A percentile compares a stretch with the other conserved stretches of the same genome.
Evolutionary conservation across 2,797 vertebrate species (phyloP).

Genomic region (Chelonia mydas): DNA sequence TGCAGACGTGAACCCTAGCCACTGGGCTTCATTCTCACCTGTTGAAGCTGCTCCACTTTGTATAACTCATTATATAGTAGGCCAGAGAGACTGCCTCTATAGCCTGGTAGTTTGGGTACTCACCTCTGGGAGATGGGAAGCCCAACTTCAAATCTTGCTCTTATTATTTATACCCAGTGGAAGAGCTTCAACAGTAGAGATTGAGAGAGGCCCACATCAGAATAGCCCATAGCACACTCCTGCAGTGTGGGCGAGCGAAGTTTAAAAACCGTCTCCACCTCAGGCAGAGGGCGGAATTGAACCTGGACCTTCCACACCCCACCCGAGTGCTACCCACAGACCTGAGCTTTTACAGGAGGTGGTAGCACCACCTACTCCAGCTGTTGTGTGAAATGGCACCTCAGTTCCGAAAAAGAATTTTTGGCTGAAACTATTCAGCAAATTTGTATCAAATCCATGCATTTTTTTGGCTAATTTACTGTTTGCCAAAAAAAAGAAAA

Average conservation of each 20-base stretch:
- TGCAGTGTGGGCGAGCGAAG: neutral
- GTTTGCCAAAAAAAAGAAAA: neutral
- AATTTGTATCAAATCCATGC: too few relatives aligned
- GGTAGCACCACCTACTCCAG: neutral
- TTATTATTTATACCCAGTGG: neutral
- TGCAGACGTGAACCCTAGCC: neutral
- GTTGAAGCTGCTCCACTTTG: too few relatives aligned
- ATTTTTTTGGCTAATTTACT: neutral
- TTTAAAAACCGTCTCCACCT: neutral
- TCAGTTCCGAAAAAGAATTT: neutral
- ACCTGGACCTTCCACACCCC: neutral
- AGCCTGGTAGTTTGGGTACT: too few relatives aligned
- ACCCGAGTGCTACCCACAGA: neutral
- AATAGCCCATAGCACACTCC: neutral
- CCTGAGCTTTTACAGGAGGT: neutral
- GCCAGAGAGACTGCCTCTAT: neutral
- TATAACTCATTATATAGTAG: neutral
- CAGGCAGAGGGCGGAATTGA: neutral
- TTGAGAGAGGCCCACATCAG: neutral
- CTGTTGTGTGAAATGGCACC: neutral
- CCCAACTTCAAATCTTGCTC: neutral
- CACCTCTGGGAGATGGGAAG: neutral
- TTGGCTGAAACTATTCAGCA: neutral
- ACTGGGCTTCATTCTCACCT: neutral
- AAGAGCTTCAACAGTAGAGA: neutral